Evolutionary conservation across 1,140 invertebrate genomes (phyloP), one percentile per base, ranked within the genome.

Genomic region (Pomacea maculata): DNA sequence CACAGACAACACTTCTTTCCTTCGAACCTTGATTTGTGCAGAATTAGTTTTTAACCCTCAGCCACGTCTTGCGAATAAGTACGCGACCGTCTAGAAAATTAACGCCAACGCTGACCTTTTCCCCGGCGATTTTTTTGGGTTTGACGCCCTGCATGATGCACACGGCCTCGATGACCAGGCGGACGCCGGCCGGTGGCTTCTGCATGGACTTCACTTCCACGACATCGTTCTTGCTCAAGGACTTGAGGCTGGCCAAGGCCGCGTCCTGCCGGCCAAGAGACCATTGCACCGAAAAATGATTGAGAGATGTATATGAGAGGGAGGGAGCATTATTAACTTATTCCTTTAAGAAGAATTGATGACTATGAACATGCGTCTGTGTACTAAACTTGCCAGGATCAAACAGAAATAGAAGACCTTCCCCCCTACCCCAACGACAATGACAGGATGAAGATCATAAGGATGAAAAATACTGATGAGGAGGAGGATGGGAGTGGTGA

Each of bases 131-230:
- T 92, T 94, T 95, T 65, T 93, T 91, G 1, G 95, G 94, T 87
- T 95, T 94, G 52, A 95, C 93, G 29, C 29, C 12, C 83, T 95
- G 95, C 74, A 95, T 94, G 75, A 95, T 95, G 87, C 95, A 95
- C 45, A 95, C 93, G 52, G 95, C 93, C 87, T 96, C 95, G 52
- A 95, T 94, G 1, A 99, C 97, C 78, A 99, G 89, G 88, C 96
- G 95, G 0, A 99, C 97, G 25, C 95, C 96, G 17, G 94, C 94
- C 0, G 98, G 98, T 1, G 98, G 98, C 92, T 96, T 87, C 85
- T 93, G 93, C 93, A 95, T 93, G 2, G 94, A 92, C 85, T 93
- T 91, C 21, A 95, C 94, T 87, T 95, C 94, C 21, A 93, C 92
- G 25, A 95, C 93, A 85, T 96, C 95, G 86, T 94, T 94, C 85